Evolutionary conservation across 2,888 invertebrate species (phyloP), one percentile per base, ranked within the genome.

Genomic region (Tetanocera ferruginea): DNA sequence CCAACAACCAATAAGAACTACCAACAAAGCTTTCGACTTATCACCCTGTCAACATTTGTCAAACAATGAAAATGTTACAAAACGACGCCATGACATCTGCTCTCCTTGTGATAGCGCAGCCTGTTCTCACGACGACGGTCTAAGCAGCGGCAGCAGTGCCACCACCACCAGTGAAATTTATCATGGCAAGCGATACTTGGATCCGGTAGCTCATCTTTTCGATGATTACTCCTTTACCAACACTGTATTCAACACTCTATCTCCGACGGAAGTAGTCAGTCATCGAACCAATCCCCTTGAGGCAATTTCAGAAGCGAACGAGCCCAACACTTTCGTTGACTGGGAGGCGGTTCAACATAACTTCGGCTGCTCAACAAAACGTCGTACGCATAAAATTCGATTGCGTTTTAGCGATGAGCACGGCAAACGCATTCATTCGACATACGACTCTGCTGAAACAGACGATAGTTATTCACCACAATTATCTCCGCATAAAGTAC

Each of bases 131-230:
- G 8, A 37, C 37, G 5, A 37, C 1, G 37, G 8, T 55, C 71
- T 77, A 52, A 78, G 37, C 17, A 25, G 37, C 43, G 52, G 57
- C 78, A 17, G 75, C 25, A n/a, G n/a, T n/a, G n/a, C n/a, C n/a
- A 37, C 70, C 62, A 55, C 43, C 51, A 57, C 70, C 69, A 52
- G 60, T n/a, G 78, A 83, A 31, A 80, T 88, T 37, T 88, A 88
- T 70, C 88, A 87, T 76, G 88, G 88, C 71, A 87, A 84, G 78
- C 84, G 88, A 0, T 88, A 86, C 49, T 82, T 88, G 66, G 88
- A 88, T 51, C 85, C 88, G 3, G 80, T 86, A 28, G 79, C 80
- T 71, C 85, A 84, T 60, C 80, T 84, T 8, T 75, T 83, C 74
- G 85, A 85, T 31, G 84, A 83, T 76, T 86, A 82, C 77, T 84